These are phyloP conservation scores for Ectropis grisescens DNA, from an alignment of 1,140 invertebrate genomes.

Conservation along the genomic window DNA sequence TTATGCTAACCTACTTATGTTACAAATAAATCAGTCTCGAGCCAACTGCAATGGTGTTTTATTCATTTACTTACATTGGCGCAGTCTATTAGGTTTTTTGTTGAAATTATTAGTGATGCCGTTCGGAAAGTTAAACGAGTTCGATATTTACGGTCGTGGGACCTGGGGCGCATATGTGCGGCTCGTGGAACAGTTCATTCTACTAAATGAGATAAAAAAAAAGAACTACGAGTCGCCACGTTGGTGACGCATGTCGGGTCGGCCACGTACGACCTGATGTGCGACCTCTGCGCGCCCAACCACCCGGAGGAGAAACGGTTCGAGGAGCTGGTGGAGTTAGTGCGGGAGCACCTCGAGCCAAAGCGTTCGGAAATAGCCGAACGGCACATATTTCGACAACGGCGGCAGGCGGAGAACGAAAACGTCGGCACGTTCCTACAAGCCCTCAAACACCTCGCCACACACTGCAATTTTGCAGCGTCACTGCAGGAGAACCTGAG, in stretches of 20 bases:
- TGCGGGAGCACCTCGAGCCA: conserved; percentile 29
- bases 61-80: background rate
- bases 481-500: conserved; percentile 13
- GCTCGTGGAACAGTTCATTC: conserved; percentile 13
- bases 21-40: background rate
- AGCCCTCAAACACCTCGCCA: conserved; percentile 16
- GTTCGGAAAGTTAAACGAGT: background rate
- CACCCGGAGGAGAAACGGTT: conserved; percentile 17
- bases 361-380: conserved; percentile 26
- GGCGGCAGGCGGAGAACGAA: no score
- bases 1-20: background rate
- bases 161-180: conserved; percentile 19
- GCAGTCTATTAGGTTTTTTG: background rate
- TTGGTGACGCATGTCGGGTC: conserved; percentile 12
- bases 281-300: conserved; percentile 18
- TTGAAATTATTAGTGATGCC: background rate
- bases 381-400: conserved; percentile 26
- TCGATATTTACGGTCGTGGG: background rate
- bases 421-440: no score
- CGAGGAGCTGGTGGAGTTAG: conserved; percentile 13
- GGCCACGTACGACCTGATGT: conserved; percentile 13
- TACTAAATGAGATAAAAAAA: conserved; percentile 11
- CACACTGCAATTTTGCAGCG: conserved; percentile 11
- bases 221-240: conserved; percentile 10
- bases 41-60: background rate